These are phyloP conservation scores for Cryptoprocta ferox DNA, from an alignment of 2,797 vertebrate species.

Conservation along the genomic window DNA sequence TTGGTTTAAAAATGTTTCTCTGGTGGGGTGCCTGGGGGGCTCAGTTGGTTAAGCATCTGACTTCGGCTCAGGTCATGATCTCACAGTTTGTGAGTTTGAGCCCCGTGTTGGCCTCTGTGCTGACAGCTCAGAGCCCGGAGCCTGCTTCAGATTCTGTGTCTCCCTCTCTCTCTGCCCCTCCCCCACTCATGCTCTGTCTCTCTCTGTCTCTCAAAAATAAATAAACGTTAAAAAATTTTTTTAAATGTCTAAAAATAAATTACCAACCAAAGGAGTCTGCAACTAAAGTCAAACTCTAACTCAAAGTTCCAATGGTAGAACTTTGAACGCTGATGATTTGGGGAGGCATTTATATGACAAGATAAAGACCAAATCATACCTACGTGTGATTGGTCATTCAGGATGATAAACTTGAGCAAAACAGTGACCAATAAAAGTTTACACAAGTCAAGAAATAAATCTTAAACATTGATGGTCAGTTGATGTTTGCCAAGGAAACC, in stretches of 20 bases:
- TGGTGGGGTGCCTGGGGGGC: neutral
- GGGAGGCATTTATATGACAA: neutral
- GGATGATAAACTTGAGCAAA: conserved; percentile 43
- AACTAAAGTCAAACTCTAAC: neutral
- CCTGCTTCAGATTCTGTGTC: no score
- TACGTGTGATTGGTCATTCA: neutral
- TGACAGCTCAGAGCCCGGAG: no score
- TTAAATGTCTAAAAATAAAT: neutral
- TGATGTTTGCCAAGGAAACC: neutral
- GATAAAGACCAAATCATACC: neutral
- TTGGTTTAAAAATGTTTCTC: neutral
- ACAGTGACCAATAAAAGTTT: neutral
- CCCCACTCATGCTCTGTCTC: no score
- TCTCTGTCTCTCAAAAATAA: no score
- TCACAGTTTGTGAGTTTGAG: no score
- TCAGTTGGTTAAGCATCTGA: no score
- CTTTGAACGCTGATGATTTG: neutral
- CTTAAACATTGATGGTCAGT: neutral
- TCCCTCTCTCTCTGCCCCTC: no score
- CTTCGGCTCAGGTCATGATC: no score
- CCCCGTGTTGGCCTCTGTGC: no score
- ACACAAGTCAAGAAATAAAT: neutral
- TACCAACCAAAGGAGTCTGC: neutral
- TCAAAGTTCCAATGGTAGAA: no score
- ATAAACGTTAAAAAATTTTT: no score